Base-by-base conservation (phyloP, 2,797 vertebrate genomes). In the Pterois miles region DNA sequence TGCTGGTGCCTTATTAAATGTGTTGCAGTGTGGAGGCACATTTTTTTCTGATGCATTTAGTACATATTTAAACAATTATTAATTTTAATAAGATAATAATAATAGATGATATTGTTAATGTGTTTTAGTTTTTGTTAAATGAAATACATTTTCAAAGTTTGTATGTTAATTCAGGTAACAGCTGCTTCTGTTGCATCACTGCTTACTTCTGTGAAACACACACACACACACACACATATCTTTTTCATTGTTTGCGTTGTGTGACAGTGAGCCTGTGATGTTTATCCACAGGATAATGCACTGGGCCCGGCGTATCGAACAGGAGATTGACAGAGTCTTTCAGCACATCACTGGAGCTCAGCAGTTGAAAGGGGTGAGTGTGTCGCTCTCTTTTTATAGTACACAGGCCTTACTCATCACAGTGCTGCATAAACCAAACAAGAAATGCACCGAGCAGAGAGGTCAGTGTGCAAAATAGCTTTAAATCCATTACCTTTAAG, bases 261-360 rank as follows among this genome's bases (percentile, higher is more conserved):
- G 78, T 92, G 81, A 87, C 81, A 85, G 65, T 86, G 66, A 46
- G 56, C n/a, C 66, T 94, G 70, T 89, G 81, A 80, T 92, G 82
- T 94, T 78, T 87, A 70, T 91, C 90, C 81, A 65, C 95, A 99
- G 98, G 94, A 97, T 99, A 96, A 99, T 98, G 95, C 97, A 99
- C 94, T 99, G 98, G 98, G 97, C 98, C 89, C 93, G 97, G 82
- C 96, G 98, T 68, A 97, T 99, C 91, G 98, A 99, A 90, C 98
- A 98, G 92, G 98, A 99, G 96, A 96, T 99, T 86, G 97, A 99
- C 91, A 96, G 96, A 80, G 98, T 99, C 89, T 97, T 99, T 96
- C 96, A 97, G 91, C 98, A 98, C 91, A 98, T 99, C 93, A 98
- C 97, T 81, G 98, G 98, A 65, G 96, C 96, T 86, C 97, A 98